Conservation (phyloP, 2,113 vertebrate genomes). For the Forbesichthys agassizii region DNA sequence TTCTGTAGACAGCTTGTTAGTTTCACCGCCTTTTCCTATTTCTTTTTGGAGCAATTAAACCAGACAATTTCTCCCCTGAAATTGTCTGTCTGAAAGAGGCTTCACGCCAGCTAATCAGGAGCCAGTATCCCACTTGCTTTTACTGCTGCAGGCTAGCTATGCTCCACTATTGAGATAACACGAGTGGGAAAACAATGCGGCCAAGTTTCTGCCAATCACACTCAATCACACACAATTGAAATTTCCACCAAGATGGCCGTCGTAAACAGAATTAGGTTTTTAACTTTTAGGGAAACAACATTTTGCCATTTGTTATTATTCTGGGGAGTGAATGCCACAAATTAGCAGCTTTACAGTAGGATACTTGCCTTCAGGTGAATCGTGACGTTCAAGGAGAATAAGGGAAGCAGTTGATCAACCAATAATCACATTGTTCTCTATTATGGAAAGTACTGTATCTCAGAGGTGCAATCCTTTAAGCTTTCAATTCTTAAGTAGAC, state of each 20-base stretch:
- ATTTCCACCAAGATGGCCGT: constrained; percentile 43
- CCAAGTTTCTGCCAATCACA: constrained; percentile 68
- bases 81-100: constrained; percentile 61
- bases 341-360: too few relatives aligned
- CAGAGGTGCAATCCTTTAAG: too few relatives aligned
- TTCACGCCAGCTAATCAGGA: constrained; percentile 62
- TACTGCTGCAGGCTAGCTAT: constrained; percentile 52
- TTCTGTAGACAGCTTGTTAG: constrained; percentile 76
- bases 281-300: constrained; percentile 58
- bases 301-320: constrained; percentile 61
- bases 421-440: too few relatives aligned
- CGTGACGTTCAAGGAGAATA: too few relatives aligned
- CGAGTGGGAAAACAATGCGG: constrained; percentile 62
- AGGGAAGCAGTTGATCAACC: background rate
- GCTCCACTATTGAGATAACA: constrained; percentile 63
- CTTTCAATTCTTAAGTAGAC: too few relatives aligned
- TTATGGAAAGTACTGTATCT: too few relatives aligned
- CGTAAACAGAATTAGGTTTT: constrained; percentile 53
- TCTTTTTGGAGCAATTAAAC: constrained; percentile 76
- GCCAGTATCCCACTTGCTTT: constrained; percentile 62
- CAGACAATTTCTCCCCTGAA: constrained; percentile 68
- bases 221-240: constrained; percentile 63
- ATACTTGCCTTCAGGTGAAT: too few relatives aligned
- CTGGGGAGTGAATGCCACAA: constrained; percentile 40
- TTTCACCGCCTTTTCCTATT: constrained; percentile 62